These are phyloP conservation scores for Phenganax subtilis DNA, from an alignment of 92 coral and sea anemone genomes.

Conservation along the genomic window DNA sequence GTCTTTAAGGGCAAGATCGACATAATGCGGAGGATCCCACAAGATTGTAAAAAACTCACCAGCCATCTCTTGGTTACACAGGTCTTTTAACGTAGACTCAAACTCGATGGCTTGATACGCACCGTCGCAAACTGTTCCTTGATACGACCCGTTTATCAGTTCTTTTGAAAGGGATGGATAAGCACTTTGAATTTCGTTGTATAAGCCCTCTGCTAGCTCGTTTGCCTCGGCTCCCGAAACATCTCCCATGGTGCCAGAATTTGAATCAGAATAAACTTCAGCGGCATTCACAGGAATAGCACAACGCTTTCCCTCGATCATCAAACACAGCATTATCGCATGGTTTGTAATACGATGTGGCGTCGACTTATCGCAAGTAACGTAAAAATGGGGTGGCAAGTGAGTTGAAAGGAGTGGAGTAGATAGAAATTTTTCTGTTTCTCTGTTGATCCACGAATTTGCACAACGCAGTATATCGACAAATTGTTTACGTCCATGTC, in stretches of 20 bases:
- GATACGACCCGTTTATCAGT: background rate
- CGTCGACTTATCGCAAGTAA: constrained; percentile 2
- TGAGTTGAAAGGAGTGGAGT: constrained; percentile 1
- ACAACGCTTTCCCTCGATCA: background rate
- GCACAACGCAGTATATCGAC: background rate
- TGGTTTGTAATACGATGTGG: constrained; percentile 12
- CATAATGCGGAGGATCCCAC: constrained; percentile 23
- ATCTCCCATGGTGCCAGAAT: background rate
- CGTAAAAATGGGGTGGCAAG: constrained; percentile 8
- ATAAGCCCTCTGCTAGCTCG: constrained; percentile 6
- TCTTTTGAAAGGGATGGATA: constrained; percentile 17
- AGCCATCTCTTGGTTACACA: background rate
- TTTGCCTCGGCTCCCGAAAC: constrained; percentile 25
- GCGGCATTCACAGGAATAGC: background rate
- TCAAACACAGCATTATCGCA: background rate
- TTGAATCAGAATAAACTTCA: constrained; percentile 20
- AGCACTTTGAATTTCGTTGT: background rate
- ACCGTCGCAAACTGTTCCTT: constrained; percentile 29
- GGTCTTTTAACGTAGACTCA: constrained; percentile 9
- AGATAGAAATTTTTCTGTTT: background rate
- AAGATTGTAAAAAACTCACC: constrained; percentile 7
- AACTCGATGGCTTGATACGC: constrained; percentile 14
- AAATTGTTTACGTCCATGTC: constrained; percentile 23
- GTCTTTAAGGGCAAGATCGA: constrained; percentile 23
- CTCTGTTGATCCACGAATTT: constrained; percentile 6